Percentiles rank a stretch among this genome's conserved stretches.
Evolutionary conservation across 1,140 invertebrate genomes (phyloP).

Genomic region (Nephila pilipes): DNA sequence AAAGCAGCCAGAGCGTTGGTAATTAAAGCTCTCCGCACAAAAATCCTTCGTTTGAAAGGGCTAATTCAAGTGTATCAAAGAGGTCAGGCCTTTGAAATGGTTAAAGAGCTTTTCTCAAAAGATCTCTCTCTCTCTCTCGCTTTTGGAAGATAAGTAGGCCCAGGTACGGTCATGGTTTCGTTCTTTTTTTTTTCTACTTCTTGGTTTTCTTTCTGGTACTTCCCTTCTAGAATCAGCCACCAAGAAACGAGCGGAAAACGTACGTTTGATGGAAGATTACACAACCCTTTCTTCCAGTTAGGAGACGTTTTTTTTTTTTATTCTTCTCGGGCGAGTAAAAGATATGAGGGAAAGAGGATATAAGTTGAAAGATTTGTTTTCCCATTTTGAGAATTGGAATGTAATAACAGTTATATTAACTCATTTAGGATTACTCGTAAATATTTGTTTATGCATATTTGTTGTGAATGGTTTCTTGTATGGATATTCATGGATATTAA

Average conservation of each 20-base stretch:
- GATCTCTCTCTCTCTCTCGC: neutral
- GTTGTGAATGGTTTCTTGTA: no score
- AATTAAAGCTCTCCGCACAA: constrained; percentile 31
- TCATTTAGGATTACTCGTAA: no score
- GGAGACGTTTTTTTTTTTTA: neutral
- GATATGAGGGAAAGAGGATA: no score
- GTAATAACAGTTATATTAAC: no score
- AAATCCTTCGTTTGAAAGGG: constrained; percentile 1
- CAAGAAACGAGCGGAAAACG: neutral
- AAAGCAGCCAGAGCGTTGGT: neutral
- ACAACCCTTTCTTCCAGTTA: neutral
- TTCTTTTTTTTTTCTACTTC: neutral
- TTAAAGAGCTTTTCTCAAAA: constrained; percentile 22
- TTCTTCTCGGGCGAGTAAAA: neutral
- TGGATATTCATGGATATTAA: no score
- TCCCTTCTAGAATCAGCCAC: neutral
- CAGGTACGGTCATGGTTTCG: constrained; percentile 42
- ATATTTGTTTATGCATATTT: no score
- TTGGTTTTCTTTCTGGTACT: neutral
- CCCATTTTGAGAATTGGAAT: no score
- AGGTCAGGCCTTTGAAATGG: constrained; percentile 46
- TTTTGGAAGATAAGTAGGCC: neutral
- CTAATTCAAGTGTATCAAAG: constrained; percentile 55
- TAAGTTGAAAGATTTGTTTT: no score
- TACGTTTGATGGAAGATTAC: constrained; percentile 34